These are phyloP conservation scores for Chaenocephalus aceratus DNA, from an alignment of 2,113 vertebrate genomes.

Conservation along the genomic window DNA sequence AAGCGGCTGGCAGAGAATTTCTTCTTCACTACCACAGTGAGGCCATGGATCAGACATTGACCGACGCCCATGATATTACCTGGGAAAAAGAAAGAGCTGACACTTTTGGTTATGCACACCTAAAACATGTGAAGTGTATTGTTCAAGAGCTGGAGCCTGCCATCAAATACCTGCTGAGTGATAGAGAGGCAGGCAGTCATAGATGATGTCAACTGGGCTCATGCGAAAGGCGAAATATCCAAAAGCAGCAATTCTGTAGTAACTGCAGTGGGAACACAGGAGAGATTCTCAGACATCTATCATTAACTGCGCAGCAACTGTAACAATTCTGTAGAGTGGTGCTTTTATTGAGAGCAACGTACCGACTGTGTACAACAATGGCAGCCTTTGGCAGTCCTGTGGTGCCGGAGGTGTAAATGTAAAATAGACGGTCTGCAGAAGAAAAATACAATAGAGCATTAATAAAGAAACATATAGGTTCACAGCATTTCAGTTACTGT, in stretches of 20 bases:
- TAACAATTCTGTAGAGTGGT: not conserved
- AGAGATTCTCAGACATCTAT: slow-evolving; percentile 11
- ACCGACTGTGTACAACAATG: slow-evolving; percentile 94
- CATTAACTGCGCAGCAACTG: not conserved
- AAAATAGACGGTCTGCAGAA: slow-evolving; percentile 89
- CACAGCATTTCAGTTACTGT: slow-evolving; percentile 10
- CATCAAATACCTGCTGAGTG: slow-evolving; percentile 88
- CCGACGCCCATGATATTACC: slow-evolving; percentile 95
- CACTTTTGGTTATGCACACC: not conserved
- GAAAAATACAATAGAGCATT: slow-evolving; percentile 18
- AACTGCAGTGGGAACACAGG: slow-evolving; percentile 78
- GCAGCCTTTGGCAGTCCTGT: slow-evolving; percentile 93
- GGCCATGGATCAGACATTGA: slow-evolving; percentile 91
- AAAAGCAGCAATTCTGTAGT: slow-evolving; percentile 93
- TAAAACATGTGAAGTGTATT: not conserved
- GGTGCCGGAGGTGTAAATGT: slow-evolving; percentile 94
- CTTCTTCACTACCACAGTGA: slow-evolving; percentile 93
- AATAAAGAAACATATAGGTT: not conserved
- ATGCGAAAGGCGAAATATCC: slow-evolving; percentile 90
- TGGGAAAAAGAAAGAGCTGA: slow-evolving; percentile 59
- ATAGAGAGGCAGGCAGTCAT: slow-evolving; percentile 93
- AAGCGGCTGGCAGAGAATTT: slow-evolving; percentile 95
- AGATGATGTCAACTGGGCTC: slow-evolving; percentile 85
- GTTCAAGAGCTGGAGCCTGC: not conserved
- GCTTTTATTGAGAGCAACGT: slow-evolving; percentile 40